phyloP scores from a whole-genome alignment of 64 coral and sea anemone species.

The Pocillopora verrucosa region DNA sequence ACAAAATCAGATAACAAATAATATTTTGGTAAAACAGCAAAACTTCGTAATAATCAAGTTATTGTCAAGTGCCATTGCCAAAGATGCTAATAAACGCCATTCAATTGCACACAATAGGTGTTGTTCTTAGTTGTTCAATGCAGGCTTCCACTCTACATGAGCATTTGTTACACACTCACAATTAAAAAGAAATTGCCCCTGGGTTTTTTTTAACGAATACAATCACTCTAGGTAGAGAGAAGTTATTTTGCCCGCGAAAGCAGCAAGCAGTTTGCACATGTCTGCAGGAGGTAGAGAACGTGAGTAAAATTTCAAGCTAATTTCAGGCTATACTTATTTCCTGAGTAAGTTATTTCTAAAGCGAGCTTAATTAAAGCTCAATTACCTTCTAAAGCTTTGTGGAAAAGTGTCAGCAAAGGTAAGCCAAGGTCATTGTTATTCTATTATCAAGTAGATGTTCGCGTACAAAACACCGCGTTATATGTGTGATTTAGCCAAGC shows the following conservation, averaged over 20 bases:
- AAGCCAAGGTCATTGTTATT: slow-evolving; percentile 41
- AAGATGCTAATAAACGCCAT: slow-evolving; percentile 86
- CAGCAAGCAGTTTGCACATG: slow-evolving; percentile 74
- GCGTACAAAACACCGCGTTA: slow-evolving; percentile 83
- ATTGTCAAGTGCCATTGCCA: slow-evolving; percentile 72
- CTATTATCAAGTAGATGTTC: slow-evolving; percentile 57
- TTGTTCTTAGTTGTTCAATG: slow-evolving; percentile 91
- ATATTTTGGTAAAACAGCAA: slow-evolving; percentile 76
- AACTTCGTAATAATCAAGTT: slow-evolving; percentile 88
- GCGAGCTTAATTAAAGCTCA: slow-evolving; percentile 54
- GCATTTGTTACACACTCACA: slow-evolving; percentile 84
- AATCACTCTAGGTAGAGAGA: slow-evolving; percentile 72
- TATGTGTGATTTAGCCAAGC: slow-evolving; percentile 70
- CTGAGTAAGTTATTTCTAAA: slow-evolving; percentile 29
- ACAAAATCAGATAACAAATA: slow-evolving; percentile 80
- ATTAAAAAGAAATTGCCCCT: slow-evolving; percentile 85
- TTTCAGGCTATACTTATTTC: background rate
- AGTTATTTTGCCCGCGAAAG: slow-evolving; percentile 54
- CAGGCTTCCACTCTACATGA: slow-evolving; percentile 70
- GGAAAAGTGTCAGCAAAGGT: slow-evolving; percentile 43
- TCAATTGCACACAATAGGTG: slow-evolving; percentile 88
- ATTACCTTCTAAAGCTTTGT: slow-evolving; percentile 54
- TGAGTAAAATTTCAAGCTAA: slow-evolving; percentile 20
- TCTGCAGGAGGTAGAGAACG: slow-evolving; percentile 50
- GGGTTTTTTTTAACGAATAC: slow-evolving; percentile 79